Conservation (phyloP, 2,113 vertebrate genomes). For the Eurypyga helias region DNA sequence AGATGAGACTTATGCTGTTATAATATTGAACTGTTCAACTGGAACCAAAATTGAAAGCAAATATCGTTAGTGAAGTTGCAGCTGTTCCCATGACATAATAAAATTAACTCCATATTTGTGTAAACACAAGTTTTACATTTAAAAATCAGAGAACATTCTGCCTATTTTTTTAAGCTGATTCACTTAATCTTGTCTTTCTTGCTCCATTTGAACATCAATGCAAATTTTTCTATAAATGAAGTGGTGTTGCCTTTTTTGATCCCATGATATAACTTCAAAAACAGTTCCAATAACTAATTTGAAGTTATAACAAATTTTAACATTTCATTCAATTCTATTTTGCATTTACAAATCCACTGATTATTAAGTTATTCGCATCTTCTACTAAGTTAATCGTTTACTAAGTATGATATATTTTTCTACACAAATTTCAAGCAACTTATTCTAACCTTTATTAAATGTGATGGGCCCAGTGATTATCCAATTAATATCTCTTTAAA, state of each 20-base stretch:
- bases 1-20: not conserved
- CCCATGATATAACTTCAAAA: not conserved
- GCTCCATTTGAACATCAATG: not conserved
- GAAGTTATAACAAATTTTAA: conserved; percentile 47
- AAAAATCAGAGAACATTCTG: not conserved
- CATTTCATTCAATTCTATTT: conserved; percentile 25
- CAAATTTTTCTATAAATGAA: not conserved
- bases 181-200: not conserved
- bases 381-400: conserved; percentile 30
- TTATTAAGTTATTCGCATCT: conserved; percentile 35
- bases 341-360: conserved; percentile 40
- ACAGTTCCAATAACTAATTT: not conserved
- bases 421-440: conserved; percentile 21
- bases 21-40: not conserved
- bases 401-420: not conserved
- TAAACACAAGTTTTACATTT: not conserved
- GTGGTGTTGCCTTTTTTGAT: not conserved
- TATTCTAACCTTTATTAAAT: conserved; percentile 38
- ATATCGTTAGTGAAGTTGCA: not conserved
- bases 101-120: not conserved
- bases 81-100: not conserved
- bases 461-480: conserved; percentile 39
- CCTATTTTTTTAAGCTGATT: not conserved
- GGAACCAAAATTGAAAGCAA: not conserved
- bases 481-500: conserved; percentile 18